Conservation (phyloP, 2,113 vertebrate genomes). For the Aplodontia rufa region DNA sequence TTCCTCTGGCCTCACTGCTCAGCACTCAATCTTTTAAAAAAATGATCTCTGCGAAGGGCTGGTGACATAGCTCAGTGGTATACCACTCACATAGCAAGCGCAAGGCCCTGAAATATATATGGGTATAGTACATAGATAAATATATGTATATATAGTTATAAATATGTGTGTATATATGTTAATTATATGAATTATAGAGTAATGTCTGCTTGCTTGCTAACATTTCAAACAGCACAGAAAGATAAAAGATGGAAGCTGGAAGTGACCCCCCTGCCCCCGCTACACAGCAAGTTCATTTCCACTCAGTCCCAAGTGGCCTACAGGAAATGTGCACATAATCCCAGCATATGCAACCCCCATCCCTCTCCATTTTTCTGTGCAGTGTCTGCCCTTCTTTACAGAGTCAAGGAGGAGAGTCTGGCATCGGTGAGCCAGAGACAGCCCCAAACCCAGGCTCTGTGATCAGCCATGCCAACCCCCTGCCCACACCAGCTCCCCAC, state of each 20-base stretch:
- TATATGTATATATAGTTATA: too few relatives aligned
- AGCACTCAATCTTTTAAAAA: background rate
- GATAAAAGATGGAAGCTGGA: background rate
- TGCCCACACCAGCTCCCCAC: background rate
- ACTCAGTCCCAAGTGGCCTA: background rate
- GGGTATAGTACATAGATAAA: too few relatives aligned
- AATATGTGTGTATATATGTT: too few relatives aligned
- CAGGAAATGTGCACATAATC: background rate
- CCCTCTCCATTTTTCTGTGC: background rate
- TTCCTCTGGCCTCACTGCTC: background rate
- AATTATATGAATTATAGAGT: background rate
- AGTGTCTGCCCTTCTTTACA: background rate
- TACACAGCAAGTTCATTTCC: background rate
- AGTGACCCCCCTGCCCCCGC: background rate
- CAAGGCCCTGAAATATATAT: too few relatives aligned
- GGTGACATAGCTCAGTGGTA: background rate
- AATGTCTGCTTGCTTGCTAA: background rate
- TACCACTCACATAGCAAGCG: background rate
- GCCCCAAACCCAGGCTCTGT: background rate
- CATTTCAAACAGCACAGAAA: background rate
- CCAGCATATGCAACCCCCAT: background rate
- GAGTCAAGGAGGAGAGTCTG: background rate
- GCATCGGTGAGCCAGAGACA: background rate
- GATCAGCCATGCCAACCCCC: background rate
- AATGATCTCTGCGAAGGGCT: background rate